A percentile compares a stretch with the other conserved stretches of the same genome.
These are phyloP conservation scores for Oryctes rhinoceros DNA, from an alignment of 1,140 invertebrate genomes.

Conservation along the genomic window DNA sequence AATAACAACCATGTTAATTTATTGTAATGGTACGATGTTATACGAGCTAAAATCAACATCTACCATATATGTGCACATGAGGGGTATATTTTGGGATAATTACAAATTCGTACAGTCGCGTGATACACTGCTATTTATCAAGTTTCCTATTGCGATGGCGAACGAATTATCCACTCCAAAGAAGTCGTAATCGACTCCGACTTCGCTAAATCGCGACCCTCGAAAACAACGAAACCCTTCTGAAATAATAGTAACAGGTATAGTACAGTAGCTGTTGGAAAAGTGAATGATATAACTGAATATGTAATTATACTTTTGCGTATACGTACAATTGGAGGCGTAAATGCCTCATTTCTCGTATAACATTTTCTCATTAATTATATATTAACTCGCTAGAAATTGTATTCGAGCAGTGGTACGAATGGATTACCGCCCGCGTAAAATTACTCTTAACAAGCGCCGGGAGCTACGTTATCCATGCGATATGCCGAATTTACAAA, in stretches of 20 bases:
- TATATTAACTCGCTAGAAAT: constrained; percentile 27
- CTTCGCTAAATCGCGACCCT: not conserved
- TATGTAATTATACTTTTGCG: constrained; percentile 6
- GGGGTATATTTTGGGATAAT: not conserved
- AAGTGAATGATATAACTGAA: not conserved
- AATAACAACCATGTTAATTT: too few relatives aligned
- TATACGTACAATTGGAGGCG: not conserved
- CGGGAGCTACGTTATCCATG: not conserved
- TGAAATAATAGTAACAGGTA: not conserved
- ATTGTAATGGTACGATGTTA: too few relatives aligned
- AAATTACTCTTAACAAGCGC: not conserved
- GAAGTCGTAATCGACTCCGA: not conserved
- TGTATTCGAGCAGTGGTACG: not conserved
- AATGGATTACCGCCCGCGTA: not conserved
- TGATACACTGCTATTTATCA: not conserved
- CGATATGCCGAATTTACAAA: not conserved
- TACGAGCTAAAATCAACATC: too few relatives aligned
- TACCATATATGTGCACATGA: not conserved
- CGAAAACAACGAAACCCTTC: constrained; percentile 2
- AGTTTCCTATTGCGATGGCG: not conserved
- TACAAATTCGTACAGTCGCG: not conserved
- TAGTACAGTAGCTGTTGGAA: not conserved
- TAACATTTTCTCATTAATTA: constrained; percentile 28
- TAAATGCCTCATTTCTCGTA: constrained; percentile 10
- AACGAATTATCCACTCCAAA: not conserved